Percentiles rank a stretch among this genome's conserved stretches.
Evolutionary conservation across 30 jellyfish, hydroid and myxozoan genomes (phyloP).

Genomic region (Turritopsis rubra): DNA sequence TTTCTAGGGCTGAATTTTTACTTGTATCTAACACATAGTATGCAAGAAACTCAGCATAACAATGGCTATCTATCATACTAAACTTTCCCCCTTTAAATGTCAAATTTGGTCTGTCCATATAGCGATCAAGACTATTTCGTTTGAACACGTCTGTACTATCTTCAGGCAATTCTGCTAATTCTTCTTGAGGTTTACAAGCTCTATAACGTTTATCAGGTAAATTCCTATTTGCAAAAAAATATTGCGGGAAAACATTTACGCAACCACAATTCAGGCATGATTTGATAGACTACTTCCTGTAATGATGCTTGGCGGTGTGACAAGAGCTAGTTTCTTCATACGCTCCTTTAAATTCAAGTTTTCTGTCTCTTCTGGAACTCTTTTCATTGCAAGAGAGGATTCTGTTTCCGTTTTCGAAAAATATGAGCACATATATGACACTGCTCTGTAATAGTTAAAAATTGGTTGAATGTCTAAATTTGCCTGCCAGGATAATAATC

Average conservation of each 20-base stretch:
- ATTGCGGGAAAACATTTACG: slow-evolving; percentile 9
- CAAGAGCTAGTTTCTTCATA: slow-evolving; percentile 3
- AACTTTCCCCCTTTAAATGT: slow-evolving; percentile 16
- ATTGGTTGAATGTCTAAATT: slow-evolving; percentile 3
- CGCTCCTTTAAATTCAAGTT: background rate
- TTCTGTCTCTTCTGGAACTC: too few species aligned
- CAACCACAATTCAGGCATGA: slow-evolving; percentile 17
- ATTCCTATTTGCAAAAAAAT: background rate
- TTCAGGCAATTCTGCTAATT: slow-evolving; percentile 22
- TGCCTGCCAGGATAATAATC: slow-evolving; percentile 1
- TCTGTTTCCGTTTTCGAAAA: background rate
- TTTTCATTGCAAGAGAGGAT: slow-evolving; percentile 2
- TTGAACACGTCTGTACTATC: slow-evolving; percentile 28
- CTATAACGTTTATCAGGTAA: slow-evolving; percentile 20
- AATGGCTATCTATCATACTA: slow-evolving; percentile 9
- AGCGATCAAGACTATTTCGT: slow-evolving; percentile 11
- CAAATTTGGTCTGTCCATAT: slow-evolving; percentile 24
- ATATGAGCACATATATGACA: background rate
- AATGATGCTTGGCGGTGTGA: background rate
- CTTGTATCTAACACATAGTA: slow-evolving; percentile 18
- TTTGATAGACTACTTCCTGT: slow-evolving; percentile 8
- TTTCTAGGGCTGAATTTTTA: slow-evolving; percentile 1
- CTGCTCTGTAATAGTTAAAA: background rate
- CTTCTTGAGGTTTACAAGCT: slow-evolving; percentile 18
- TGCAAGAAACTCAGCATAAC: slow-evolving; percentile 15